Base-by-base conservation (phyloP, 2,113 vertebrate genomes). In the Nicator chloris region DNA sequence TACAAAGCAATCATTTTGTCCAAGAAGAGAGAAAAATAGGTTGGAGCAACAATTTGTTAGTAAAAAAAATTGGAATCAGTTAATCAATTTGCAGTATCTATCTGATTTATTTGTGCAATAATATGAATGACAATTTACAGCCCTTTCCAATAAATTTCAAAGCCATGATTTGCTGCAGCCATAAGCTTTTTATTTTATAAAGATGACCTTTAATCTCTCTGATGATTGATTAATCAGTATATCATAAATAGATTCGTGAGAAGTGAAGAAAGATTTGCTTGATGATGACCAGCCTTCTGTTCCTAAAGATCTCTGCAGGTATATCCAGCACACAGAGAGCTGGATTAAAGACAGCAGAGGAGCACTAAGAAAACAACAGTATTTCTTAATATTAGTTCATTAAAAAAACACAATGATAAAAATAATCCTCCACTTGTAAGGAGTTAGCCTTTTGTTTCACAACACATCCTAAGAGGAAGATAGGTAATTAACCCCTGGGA, bases 61-160 rank as follows among this genome's bases (percentile, higher is more conserved):
- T 90, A 95, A 97, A 96, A 96, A 93, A 96, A 93, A 97, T 80
- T 95, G 64, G 75, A 97, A 95, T 97, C 95, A 56, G 88, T 90
- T 98, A 95, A 97, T 98, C 92, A 98, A 97, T 98, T 97, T 97
- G 95, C 73, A 93, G 94, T 97, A 98, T 97, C 65, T 94, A 86
- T 91, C 92, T 97, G 97, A 98, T 98, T 98, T 98, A 97, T 97
- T 96, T 88, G 78, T 96, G 86, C 96, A 96, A 97, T 98, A 98
- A 97, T 71, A 95, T 91, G 81, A 96, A 92, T 96, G 94, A 96
- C 95, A 97, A 97, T 97, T 98, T 97, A 95, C 92, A 96, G 88
- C 72, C 53, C 82, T 94, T 97, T 92, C 93, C 88, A 97, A 95
- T 98, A 98, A 96, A 93, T 96, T 94, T 96, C 94, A 94, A 95